Conservation (phyloP, 2,113 vertebrate species). For the Coptodon rendalli region DNA sequence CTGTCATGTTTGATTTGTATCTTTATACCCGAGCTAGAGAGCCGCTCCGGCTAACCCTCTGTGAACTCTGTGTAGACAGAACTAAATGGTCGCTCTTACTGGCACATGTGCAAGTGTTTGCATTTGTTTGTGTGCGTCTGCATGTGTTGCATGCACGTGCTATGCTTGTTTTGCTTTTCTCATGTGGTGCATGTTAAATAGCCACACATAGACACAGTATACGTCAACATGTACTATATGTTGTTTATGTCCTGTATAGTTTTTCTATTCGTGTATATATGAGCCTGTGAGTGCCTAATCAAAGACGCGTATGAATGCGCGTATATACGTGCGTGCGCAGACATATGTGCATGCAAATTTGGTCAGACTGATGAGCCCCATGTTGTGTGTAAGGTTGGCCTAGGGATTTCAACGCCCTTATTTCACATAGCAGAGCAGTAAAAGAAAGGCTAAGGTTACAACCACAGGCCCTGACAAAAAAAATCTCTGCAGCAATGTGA, state of each 20-base stretch:
- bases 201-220: neutral
- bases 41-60: conserved; percentile 25
- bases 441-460: conserved; percentile 54
- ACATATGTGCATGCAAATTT: neutral
- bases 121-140: neutral
- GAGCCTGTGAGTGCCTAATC: neutral
- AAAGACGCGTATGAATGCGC: neutral
- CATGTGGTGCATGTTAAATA: neutral
- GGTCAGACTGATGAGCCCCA: conserved; percentile 13
- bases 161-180: neutral
- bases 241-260: neutral
- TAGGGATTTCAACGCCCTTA: conserved; percentile 33
- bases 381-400: conserved; percentile 21
- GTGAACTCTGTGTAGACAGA: conserved; percentile 43
- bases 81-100: conserved; percentile 23
- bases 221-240: neutral
- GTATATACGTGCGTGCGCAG: neutral
- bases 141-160: neutral
- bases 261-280: neutral
- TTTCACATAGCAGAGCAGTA: conserved; percentile 47
- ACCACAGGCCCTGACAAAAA: conserved; percentile 54
- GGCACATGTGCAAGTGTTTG: conserved; percentile 1
- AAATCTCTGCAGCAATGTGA: conserved; percentile 40
- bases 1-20: conserved; percentile 56
- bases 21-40: conserved; percentile 38